phyloP scores from a whole-genome alignment of 2,888 invertebrate species.

The Apodemia zela region DNA sequence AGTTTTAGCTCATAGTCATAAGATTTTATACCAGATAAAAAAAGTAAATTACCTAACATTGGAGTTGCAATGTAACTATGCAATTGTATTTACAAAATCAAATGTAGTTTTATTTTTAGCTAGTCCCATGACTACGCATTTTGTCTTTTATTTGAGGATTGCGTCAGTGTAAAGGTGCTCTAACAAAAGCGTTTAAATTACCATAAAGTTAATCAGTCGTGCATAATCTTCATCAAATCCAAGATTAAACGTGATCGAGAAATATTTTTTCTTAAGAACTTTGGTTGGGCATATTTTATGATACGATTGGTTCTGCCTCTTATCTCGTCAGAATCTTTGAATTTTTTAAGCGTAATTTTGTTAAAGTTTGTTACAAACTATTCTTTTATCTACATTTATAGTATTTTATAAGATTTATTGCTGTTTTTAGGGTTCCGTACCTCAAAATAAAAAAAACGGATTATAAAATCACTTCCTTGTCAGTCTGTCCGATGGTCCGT shows the following conservation, averaged over 20 bases:
- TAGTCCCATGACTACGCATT: background rate
- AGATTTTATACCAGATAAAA: too few relatives aligned
- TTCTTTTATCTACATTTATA: too few relatives aligned
- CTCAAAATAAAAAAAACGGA: too few relatives aligned
- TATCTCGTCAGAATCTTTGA: background rate
- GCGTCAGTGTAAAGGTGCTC: background rate
- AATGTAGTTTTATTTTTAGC: background rate
- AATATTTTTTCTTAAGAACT: background rate
- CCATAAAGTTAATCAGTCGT: conserved; percentile 1
- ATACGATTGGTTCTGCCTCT: background rate
- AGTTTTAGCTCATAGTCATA: too few relatives aligned
- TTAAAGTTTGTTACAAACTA: background rate
- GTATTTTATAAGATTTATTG: too few relatives aligned
- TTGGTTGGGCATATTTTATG: background rate
- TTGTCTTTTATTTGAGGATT: background rate
- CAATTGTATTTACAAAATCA: background rate
- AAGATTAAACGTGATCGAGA: conserved; percentile 8
- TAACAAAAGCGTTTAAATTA: conserved; percentile 7
- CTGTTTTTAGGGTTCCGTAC: too few relatives aligned
- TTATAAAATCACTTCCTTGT: too few relatives aligned
- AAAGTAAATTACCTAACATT: background rate
- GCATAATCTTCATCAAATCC: conserved; percentile 10
- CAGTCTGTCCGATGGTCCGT: too few relatives aligned
- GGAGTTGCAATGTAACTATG: background rate
- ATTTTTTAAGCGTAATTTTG: background rate